A percentile compares a stretch with the other conserved stretches of the same genome.
Conservation (phyloP, 1,140 invertebrate genomes). For the Zaprionus davidi region DNA sequence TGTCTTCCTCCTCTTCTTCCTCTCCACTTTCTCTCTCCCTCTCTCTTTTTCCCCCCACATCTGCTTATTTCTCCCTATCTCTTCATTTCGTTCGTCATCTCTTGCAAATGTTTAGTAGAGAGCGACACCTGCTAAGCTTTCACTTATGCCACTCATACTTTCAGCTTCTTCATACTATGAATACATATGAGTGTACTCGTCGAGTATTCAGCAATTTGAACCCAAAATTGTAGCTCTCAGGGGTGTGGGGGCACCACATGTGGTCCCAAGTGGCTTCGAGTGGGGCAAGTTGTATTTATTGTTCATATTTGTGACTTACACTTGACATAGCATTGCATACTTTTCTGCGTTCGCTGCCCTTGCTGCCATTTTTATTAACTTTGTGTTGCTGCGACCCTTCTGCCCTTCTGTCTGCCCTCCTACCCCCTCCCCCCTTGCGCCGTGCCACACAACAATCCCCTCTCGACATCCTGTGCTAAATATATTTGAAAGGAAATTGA, state of each 20-base stretch:
- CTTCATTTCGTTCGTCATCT: neutral
- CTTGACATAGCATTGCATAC: slow-evolving; percentile 19
- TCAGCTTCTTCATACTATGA: neutral
- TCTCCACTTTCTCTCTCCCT: neutral
- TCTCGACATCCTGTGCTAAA: slow-evolving; percentile 65
- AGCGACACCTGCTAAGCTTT: slow-evolving; percentile 30
- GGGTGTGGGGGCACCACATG: neutral
- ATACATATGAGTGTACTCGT: slow-evolving; percentile 3
- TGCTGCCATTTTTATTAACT: slow-evolving; percentile 38
- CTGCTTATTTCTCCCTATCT: neutral
- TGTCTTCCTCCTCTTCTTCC: neutral
- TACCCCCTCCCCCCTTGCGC: neutral
- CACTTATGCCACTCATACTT: neutral
- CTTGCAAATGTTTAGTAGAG: neutral
- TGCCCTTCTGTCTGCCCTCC: neutral
- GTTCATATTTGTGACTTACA: slow-evolving; percentile 41
- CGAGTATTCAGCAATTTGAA: neutral
- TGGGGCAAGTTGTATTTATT: slow-evolving; percentile 44
- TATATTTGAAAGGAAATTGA: slow-evolving; percentile 77
- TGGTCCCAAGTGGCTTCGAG: slow-evolving; percentile 14
- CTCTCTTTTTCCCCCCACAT: too few species aligned
- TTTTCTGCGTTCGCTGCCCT: slow-evolving; percentile 9
- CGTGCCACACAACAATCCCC: neutral
- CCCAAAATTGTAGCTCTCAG: neutral
- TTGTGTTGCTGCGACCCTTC: slow-evolving; percentile 2